Conservation (phyloP, 1,140 invertebrate species). For the Plutomurus gul region DNA sequence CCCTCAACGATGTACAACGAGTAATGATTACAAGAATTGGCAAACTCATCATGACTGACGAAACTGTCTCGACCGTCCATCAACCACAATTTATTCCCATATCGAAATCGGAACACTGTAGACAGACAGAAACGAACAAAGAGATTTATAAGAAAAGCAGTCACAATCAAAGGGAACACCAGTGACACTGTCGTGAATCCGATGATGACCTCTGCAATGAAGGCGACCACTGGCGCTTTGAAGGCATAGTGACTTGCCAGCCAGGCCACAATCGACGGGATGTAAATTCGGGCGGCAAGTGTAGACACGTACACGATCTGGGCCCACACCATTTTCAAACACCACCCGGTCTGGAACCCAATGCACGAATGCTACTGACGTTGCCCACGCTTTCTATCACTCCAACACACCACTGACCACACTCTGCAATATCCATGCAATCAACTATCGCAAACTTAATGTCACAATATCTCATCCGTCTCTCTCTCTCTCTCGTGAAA, state of each 20-base stretch:
- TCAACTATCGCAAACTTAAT: no score
- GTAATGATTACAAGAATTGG: constrained; percentile 44
- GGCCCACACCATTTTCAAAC: background rate
- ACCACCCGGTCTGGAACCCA: no score
- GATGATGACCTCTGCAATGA: constrained; percentile 35
- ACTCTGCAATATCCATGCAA: no score
- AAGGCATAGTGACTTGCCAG: constrained; percentile 33
- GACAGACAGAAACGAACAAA: background rate
- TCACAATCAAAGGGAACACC: constrained; percentile 24
- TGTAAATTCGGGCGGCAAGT: constrained; percentile 34
- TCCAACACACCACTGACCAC: no score
- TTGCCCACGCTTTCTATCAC: no score
- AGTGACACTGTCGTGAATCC: constrained; percentile 33
- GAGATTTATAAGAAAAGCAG: constrained; percentile 5
- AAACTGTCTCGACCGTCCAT: constrained; percentile 40
- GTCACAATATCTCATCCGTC: no score
- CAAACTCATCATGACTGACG: constrained; percentile 38
- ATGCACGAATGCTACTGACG: no score
- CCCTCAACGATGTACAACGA: constrained; percentile 46
- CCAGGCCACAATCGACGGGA: constrained; percentile 33
- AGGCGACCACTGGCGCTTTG: constrained; percentile 39
- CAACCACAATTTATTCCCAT: constrained; percentile 28
- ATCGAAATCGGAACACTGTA: background rate
- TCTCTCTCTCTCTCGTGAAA: no score
- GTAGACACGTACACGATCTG: background rate